phyloP scores from a whole-genome alignment of 2,113 vertebrate genomes.

The Pagrus major region DNA sequence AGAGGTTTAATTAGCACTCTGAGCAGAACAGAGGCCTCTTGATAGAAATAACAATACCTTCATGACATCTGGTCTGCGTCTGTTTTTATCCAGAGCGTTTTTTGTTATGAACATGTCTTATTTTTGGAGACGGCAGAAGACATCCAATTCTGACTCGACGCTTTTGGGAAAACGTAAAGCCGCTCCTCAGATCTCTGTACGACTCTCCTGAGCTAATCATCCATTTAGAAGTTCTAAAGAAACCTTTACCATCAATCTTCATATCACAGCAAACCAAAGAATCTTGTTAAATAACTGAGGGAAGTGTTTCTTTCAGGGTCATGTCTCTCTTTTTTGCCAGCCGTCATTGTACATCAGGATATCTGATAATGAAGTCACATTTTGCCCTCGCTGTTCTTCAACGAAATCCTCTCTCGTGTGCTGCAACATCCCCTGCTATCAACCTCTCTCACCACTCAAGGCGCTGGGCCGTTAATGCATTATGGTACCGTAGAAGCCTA shows the following conservation, averaged over 20 bases:
- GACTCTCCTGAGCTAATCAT: not conserved
- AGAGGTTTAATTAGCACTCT: slow-evolving; percentile 1
- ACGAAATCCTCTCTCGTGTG: not conserved
- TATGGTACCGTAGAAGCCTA: not conserved
- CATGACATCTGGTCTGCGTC: not conserved
- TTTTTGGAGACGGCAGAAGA: slow-evolving; percentile 14
- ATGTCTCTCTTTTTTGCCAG: not conserved
- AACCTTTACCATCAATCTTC: not conserved
- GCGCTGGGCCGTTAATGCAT: not conserved
- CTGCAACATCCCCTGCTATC: not conserved
- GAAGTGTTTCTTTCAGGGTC: slow-evolving; percentile 30
- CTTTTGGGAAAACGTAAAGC: slow-evolving; percentile 19
- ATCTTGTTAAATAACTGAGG: slow-evolving; percentile 14
- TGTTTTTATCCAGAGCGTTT: not conserved
- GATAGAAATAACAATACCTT: not conserved
- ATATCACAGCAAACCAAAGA: not conserved
- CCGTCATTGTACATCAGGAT: slow-evolving; percentile 15
- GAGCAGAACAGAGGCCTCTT: not conserved
- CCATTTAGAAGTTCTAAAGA: slow-evolving; percentile 4
- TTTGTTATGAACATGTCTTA: not conserved
- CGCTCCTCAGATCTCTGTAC: not conserved
- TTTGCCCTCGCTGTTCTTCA: not conserved
- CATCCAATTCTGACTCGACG: slow-evolving; percentile 6
- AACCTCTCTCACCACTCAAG: not conserved
- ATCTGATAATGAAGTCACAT: slow-evolving; percentile 33